Evolutionary conservation across 2,113 vertebrate genomes (phyloP).

Genomic region (Sciurus niger): DNA sequence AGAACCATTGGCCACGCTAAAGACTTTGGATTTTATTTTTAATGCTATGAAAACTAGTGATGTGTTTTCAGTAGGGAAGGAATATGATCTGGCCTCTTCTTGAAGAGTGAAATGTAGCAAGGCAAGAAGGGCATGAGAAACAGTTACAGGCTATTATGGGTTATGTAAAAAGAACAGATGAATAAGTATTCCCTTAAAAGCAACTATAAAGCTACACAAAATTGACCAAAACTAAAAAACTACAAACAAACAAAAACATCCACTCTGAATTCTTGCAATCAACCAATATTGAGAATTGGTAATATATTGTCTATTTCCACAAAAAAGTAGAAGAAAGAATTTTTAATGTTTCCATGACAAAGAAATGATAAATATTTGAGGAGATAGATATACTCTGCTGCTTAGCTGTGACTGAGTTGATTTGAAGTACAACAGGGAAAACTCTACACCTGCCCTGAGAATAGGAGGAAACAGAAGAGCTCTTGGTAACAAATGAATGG

Average conservation of each 20-base stretch:
- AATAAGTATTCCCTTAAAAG: background rate
- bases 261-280: background rate
- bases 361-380: background rate
- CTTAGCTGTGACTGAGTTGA: background rate
- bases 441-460: background rate
- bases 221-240: background rate
- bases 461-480: background rate
- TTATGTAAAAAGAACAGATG: background rate
- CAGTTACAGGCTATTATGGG: background rate
- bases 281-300: background rate
- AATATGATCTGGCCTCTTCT: conserved; percentile 19
- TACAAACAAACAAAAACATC: no score
- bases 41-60: background rate
- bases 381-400: background rate
- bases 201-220: background rate
- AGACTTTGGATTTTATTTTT: conserved; percentile 14
- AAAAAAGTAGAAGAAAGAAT: background rate
- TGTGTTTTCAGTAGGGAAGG: background rate
- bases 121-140: background rate
- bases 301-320: background rate
- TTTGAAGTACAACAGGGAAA: background rate
- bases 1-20: background rate
- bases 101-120: conserved; percentile 20
- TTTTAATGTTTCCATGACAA: background rate
- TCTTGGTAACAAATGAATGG: conserved; percentile 27